A percentile compares a stretch with the other conserved stretches of the same genome.
These are phyloP conservation scores for Drosophila atroscutellata DNA, from an alignment of 2,888 invertebrate species.

Conservation along the genomic window DNA sequence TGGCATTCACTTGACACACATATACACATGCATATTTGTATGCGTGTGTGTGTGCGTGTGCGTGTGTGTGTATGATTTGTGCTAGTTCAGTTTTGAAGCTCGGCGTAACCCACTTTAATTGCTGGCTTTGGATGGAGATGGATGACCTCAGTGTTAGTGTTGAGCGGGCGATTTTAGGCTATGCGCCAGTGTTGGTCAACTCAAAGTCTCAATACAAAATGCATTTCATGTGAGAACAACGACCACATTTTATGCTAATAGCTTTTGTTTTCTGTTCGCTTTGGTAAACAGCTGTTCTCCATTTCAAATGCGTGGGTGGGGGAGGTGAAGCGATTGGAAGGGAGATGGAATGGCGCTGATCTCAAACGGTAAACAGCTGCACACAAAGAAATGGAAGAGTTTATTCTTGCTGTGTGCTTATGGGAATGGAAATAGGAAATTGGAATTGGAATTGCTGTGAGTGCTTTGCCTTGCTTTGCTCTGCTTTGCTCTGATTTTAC, in stretches of 20 bases:
- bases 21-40: background rate
- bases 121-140: constrained; percentile 10
- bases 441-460: constrained; percentile 1
- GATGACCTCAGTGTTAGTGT: constrained; percentile 57
- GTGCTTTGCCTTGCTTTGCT: constrained; percentile 39
- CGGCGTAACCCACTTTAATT: constrained; percentile 65
- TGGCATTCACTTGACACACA: constrained; percentile 24
- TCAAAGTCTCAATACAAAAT: constrained; percentile 13
- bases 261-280: background rate
- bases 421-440: constrained; percentile 16
- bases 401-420: background rate
- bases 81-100: constrained; percentile 65
- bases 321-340: background rate
- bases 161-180: constrained; percentile 11
- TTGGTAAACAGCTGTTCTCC: background rate
- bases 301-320: background rate
- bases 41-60: background rate
- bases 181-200: constrained; percentile 46
- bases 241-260: background rate
- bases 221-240: background rate
- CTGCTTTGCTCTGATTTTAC: constrained; percentile 15
- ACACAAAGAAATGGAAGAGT: background rate
- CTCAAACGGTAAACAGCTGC: constrained; percentile 1
- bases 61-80: constrained; percentile 32
- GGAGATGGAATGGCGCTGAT: background rate